Evolutionary conservation across 2,888 invertebrate species (phyloP), one percentile per base, ranked within the genome.

Genomic region (Parnassius apollo): DNA sequence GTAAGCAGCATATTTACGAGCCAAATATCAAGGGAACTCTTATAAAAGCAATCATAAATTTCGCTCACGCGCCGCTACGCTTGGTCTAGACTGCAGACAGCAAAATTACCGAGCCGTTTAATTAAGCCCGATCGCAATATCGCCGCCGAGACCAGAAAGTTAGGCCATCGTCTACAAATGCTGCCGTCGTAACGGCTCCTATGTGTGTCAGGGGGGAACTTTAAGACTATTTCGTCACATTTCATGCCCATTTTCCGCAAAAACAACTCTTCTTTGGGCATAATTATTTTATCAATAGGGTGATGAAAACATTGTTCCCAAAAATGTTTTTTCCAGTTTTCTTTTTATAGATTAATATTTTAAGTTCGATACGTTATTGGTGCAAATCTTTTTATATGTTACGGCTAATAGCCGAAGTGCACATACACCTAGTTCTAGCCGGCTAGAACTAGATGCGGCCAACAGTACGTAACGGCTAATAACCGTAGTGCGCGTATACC

Each of bases 91-190:
- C 48, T 48, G 13, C 48, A 48, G 18, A 48, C 48, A 13, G 48
- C 3, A 12, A 13, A 13, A 54, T 54, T 25, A 49, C 53, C 22
- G 11, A 57, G 25, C 35, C 22, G 46, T 55, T 56, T 63, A 59
- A 63, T 63, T 59, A 50, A 45, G 9, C 46, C 44, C 59, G 35
- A 45, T 53, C 50, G 52, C 48, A 59, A 64, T 64, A 57, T 52
- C 53, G 51, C 51, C 59, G 25, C 35, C 25, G 59, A 51, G 55
- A 50, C 45, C 18, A 44, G 56, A 59, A 64, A 64, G 51, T 64
- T 63, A 46, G 46, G 35, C 55, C 56, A 54, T 62, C 54, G 46
- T 48, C 51, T 46, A 25, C 64, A 59, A 56, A 53, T 46, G 64
- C 48, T 56, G 25, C 57, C 51, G 52, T 48, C 18, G 10, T 48